Evolutionary conservation across 2,797 vertebrate species (phyloP).

Genomic region (Acropternis orthonyx): DNA sequence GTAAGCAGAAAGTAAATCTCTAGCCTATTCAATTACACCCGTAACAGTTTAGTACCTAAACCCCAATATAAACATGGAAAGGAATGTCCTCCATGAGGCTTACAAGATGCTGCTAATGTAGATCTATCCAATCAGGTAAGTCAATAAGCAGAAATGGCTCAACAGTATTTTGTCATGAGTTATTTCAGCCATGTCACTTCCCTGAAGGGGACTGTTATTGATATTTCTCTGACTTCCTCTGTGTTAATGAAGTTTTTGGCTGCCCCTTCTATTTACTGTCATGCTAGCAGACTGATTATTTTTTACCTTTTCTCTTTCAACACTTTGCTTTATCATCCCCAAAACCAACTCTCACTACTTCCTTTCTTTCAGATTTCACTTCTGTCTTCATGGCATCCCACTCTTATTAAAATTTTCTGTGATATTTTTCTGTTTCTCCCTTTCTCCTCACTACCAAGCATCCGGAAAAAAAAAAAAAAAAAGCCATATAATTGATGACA

Average conservation of each 20-base stretch:
- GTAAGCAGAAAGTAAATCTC: not conserved
- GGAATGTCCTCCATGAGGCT: accelerated
- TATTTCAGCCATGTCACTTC: not conserved
- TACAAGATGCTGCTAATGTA: not conserved
- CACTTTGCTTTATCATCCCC: not conserved
- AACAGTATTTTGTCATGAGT: not conserved
- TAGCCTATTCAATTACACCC: not conserved
- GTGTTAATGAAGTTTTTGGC: not conserved
- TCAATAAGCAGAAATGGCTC: not conserved
- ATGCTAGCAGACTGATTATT: not conserved
- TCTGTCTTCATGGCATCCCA: not conserved
- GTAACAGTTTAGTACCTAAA: not conserved
- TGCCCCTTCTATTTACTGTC: not conserved
- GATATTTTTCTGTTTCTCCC: not conserved
- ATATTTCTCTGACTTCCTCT: not conserved
- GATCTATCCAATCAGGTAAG: not conserved
- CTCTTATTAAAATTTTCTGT: not conserved
- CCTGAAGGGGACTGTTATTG: not conserved
- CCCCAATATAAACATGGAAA: not conserved
- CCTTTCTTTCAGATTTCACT: not conserved
- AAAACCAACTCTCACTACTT: not conserved
- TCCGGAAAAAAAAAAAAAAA: not conserved
- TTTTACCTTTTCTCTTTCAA: not conserved
- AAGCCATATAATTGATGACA: not conserved
- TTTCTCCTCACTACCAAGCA: not conserved